Base-by-base conservation (phyloP, 2,888 invertebrate species). In the Drosophila melanosoma region DNA sequence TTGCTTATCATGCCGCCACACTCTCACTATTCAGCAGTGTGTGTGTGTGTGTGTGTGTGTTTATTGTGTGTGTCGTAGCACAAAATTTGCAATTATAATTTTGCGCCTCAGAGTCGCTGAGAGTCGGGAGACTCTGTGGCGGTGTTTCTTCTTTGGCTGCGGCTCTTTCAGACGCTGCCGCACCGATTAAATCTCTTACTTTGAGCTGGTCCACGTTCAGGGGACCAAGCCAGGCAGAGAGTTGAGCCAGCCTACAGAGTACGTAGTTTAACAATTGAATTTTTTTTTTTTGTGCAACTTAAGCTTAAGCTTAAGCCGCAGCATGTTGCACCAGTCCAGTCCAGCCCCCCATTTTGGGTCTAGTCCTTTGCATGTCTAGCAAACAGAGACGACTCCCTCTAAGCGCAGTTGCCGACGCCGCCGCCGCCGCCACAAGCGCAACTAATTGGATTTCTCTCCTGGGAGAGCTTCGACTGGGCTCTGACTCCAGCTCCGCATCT, bases 391-490 rank as follows among this genome's bases (percentile, higher is more conserved):
- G 70, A 68, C 68, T 81, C 78, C 70, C 90, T 83, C 82, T 83
- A 76, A 83, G 88, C 77, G 66, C 74, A 73, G 79, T 57, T 72
- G 79, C 82, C 69, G 36, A 26, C 20, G 36, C 4, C 17, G 26
- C 87, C n/a, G n/a, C 23, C 23, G 83, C 87, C 84, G 88, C 89
- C 88, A 84, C 86, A 83, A 88, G 88, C 89, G 86, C 83, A 83
- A 85, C 92, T 91, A 91, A 91, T 91, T 91, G 92, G 92, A 91
- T 91, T 91, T 91, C 90, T 88, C 91, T 91, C 88, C 87, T 81
- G 86, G 86, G 87, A 90, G 90, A 91, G 85, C 87, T 74, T 61
- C 63, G 59, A 58, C 57, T 65, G 36, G 59, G 38, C 63, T 67
- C 38, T 33, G 38, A n/a, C 53, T 51, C 53, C 45, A 35, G 17